Evolutionary conservation across 2,113 vertebrate species (phyloP), one percentile per base, ranked within the genome.

Genomic region (Lagopus muta): DNA sequence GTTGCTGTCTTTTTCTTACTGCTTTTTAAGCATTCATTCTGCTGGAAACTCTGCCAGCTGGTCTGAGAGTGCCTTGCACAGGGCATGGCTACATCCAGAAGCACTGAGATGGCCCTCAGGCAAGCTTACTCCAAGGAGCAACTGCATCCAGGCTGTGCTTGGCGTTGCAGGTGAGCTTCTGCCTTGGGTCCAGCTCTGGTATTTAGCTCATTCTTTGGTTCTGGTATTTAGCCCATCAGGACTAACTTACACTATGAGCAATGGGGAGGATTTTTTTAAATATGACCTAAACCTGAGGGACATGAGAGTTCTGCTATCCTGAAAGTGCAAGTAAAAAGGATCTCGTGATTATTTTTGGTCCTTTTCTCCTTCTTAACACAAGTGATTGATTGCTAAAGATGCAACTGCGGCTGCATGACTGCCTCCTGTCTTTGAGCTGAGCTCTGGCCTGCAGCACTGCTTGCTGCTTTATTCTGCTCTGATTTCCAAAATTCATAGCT

Each of bases 401-500:
- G 20, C 52, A 67, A 77, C 36, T 36, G 45, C 34, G 73, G 64
- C 76, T 81, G 65, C n/a, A 47, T 78, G 73, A 60, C 76, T 81
- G 65, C n/a, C 57, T 78, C 70, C 61, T 60, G 32, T 40, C 22
- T 70, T 47, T 43, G 19, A 10, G 9, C 62, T 65, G 36, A 57
- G 1, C 6, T 54, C 58, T 6, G 42, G n/a, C 16, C 80, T 65
- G 69, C 61, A 50, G 16, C 21, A 11, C 14, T 84, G 73, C 69
- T 28, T 65, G 57, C 25, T 91, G 43, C 74, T 89, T 79, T 78
- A 4, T 57, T 52, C 69, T 72, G 28, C 34, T 92, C 70, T 85
- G 15, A 66, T 58, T 82, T 91, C 85, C 62, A 70, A 42, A 94
- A n/a, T 61, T 82, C 57, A 78, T 54, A 81, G 47, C 38, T 79